Evolutionary conservation across 1,140 invertebrate species (phyloP).

Genomic region (Popillia japonica): DNA sequence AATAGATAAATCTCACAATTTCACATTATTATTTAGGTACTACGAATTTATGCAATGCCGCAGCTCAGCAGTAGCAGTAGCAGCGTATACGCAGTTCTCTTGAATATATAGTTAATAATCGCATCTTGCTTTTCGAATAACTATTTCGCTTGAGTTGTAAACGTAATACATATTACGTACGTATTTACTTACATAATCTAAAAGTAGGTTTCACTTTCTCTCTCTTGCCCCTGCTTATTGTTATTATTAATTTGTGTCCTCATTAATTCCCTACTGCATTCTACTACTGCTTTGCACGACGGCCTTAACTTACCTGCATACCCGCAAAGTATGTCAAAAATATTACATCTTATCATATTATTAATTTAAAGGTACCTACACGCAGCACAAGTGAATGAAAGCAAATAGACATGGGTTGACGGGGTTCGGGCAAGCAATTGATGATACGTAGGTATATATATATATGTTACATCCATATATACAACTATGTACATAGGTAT

Average conservation of each 20-base stretch:
- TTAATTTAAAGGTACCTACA: too few relatives aligned
- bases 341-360: background rate
- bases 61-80: too few relatives aligned
- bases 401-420: too few relatives aligned
- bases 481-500: too few relatives aligned
- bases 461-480: too few relatives aligned
- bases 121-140: background rate
- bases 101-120: constrained; percentile 36
- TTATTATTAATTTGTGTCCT: background rate
- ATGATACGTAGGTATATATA: too few relatives aligned
- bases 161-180: constrained; percentile 37
- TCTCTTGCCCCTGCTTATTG: constrained; percentile 41
- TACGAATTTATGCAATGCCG: too few relatives aligned
- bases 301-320: background rate
- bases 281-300: background rate
- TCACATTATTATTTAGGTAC: too few relatives aligned
- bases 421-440: too few relatives aligned
- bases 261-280: background rate
- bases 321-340: background rate
- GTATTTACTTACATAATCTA: constrained; percentile 50
- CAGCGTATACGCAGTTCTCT: too few relatives aligned
- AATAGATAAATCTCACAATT: too few relatives aligned
- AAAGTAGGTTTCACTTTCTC: constrained; percentile 51
- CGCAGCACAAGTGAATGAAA: too few relatives aligned
- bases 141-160: constrained; percentile 16